These are phyloP conservation scores for Helicorthomorpha holstii DNA, from an alignment of 1,140 invertebrate genomes.

Conservation along the genomic window DNA sequence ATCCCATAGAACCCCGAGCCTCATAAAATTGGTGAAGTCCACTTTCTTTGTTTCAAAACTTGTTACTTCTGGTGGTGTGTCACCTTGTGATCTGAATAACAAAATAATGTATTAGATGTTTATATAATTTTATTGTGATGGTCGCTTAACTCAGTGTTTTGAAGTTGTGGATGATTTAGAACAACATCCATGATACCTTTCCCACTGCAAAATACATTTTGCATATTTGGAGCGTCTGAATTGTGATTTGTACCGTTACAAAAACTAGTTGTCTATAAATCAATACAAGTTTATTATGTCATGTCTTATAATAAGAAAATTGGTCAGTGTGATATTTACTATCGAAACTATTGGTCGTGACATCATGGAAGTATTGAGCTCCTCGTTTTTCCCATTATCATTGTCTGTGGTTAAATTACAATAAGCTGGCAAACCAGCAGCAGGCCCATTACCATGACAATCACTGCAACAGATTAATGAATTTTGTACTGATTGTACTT, in stretches of 20 bases:
- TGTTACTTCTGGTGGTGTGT: too few relatives aligned
- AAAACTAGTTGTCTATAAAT: slow-evolving; percentile 32
- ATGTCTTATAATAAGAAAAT: not conserved
- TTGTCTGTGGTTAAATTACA: not conserved
- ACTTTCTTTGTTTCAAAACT: too few relatives aligned
- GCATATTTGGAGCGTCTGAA: slow-evolving; percentile 21
- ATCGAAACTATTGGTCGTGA: not conserved
- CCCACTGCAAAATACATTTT: slow-evolving; percentile 20
- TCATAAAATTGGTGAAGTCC: too few relatives aligned
- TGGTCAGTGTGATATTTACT: not conserved
- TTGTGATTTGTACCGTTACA: slow-evolving; percentile 33
- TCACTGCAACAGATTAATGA: not conserved
- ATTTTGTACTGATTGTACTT: not conserved
- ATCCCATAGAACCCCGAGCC: too few relatives aligned
- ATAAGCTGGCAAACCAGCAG: not conserved
- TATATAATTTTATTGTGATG: too few relatives aligned
- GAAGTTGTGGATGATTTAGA: slow-evolving; percentile 24
- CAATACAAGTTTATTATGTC: not conserved
- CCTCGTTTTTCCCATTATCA: not conserved
- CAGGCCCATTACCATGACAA: not conserved
- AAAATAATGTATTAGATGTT: too few relatives aligned
- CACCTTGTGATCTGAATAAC: too few relatives aligned
- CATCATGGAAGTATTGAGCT: not conserved
- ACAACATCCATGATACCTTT: slow-evolving; percentile 17
- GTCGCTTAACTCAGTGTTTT: not conserved